phyloP scores from a whole-genome alignment of 2,113 vertebrate genomes.

The Chinchilla lanigera region DNA sequence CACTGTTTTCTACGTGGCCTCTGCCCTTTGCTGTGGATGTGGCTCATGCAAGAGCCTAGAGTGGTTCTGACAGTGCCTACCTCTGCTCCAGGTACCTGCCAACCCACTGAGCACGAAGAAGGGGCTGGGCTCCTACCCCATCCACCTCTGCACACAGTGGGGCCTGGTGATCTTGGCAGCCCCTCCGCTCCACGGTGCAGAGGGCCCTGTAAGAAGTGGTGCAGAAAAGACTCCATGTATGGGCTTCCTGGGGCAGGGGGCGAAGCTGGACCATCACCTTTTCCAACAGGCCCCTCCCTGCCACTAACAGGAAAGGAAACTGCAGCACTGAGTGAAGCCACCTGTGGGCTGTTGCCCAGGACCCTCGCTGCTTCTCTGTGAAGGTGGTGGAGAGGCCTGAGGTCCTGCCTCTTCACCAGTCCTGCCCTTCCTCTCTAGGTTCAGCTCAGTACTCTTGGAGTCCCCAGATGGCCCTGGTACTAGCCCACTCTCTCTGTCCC shows the following conservation, averaged over 20 bases:
- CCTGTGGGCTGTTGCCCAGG: background rate
- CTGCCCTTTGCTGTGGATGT: background rate
- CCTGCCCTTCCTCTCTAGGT: background rate
- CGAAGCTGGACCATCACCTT: background rate
- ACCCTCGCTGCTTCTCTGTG: rapidly evolving
- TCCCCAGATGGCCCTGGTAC: background rate
- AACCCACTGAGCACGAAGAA: background rate
- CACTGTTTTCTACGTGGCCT: background rate
- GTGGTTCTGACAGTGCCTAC: background rate
- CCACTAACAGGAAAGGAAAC: background rate
- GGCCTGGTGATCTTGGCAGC: background rate
- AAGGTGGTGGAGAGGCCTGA: background rate
- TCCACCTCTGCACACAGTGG: background rate
- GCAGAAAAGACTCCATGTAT: background rate
- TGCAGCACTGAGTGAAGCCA: background rate
- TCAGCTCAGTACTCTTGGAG: background rate
- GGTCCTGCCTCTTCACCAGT: background rate
- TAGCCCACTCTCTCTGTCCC: background rate
- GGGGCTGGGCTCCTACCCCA: background rate
- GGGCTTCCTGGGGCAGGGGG: background rate
- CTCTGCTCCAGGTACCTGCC: background rate
- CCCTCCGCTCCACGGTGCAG: background rate
- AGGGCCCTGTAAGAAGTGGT: background rate
- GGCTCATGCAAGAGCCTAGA: background rate
- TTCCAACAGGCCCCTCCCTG: background rate